A percentile compares a stretch with the other conserved stretches of the same genome.
Conservation (phyloP, 1,140 invertebrate species). For the Plodia interpunctella region DNA sequence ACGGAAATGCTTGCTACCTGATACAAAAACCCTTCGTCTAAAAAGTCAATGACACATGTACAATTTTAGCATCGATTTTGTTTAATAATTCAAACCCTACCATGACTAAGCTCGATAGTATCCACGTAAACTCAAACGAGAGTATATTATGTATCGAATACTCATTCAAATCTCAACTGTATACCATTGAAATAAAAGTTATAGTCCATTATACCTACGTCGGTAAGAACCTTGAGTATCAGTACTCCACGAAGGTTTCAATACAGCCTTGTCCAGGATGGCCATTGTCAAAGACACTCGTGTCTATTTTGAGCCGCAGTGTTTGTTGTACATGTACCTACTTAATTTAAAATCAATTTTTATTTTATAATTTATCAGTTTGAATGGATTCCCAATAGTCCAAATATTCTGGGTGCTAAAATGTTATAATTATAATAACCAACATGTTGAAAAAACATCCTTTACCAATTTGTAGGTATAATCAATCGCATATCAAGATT, state of each 20-base stretch:
- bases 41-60: slow-evolving; percentile 14
- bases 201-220: slow-evolving; percentile 5
- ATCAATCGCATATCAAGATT: no score
- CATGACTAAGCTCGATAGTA: background rate
- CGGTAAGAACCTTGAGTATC: slow-evolving; percentile 22
- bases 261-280: slow-evolving; percentile 24
- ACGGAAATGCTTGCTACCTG: background rate
- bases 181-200: slow-evolving; percentile 14
- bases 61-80: slow-evolving; percentile 9
- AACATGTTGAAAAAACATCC: no score
- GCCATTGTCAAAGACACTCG: slow-evolving; percentile 28
- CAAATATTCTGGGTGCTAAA: no score
- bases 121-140: background rate
- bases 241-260: slow-evolving; percentile 26
- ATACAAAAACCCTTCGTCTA: background rate
- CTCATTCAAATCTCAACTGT: slow-evolving; percentile 9
- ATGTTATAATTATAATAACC: no score
- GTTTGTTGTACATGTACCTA: background rate
- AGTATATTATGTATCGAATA: background rate
- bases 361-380: no score
- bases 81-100: slow-evolving; percentile 13
- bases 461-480: no score
- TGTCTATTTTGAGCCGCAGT: slow-evolving; percentile 1
- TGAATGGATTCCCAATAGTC: no score
- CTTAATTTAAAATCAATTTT: no score